Evolutionary conservation across 2,113 vertebrate genomes (phyloP).

Genomic region (Pedetes capensis): DNA sequence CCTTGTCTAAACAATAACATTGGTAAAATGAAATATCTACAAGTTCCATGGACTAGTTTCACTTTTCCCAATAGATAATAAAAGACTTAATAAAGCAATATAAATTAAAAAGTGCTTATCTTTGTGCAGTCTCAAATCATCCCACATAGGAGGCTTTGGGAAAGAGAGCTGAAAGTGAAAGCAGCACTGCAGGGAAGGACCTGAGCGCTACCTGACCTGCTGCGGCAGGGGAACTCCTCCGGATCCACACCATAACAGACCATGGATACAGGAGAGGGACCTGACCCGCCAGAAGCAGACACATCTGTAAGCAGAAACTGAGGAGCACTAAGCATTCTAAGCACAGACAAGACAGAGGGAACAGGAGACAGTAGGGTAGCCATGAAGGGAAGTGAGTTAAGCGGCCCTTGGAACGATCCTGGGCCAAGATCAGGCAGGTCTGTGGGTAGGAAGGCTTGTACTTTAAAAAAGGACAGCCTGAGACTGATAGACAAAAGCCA

Average conservation of each 20-base stretch:
- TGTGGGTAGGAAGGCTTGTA: neutral
- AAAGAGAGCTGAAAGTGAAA: neutral
- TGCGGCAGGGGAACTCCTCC: neutral
- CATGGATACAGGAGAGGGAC: fast-evolving
- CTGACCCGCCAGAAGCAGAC: neutral
- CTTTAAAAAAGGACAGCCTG: neutral
- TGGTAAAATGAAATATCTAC: neutral
- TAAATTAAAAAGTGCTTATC: neutral
- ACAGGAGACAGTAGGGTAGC: neutral
- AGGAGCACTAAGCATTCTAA: no score
- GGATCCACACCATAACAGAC: neutral
- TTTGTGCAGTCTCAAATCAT: neutral
- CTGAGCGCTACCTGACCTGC: neutral
- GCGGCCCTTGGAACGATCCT: neutral
- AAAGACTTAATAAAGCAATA: neutral
- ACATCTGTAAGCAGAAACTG: neutral
- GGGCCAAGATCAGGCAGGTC: neutral
- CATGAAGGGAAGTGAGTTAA: no score
- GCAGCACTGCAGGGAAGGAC: neutral
- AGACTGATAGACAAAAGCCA: neutral
- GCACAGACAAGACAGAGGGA: fast-evolving
- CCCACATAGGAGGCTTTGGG: neutral
- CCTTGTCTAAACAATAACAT: neutral
- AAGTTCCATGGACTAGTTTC: neutral
- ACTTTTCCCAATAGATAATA: neutral